phyloP scores from a whole-genome alignment of 2,797 vertebrate genomes.

The Artibeus lituratus region DNA sequence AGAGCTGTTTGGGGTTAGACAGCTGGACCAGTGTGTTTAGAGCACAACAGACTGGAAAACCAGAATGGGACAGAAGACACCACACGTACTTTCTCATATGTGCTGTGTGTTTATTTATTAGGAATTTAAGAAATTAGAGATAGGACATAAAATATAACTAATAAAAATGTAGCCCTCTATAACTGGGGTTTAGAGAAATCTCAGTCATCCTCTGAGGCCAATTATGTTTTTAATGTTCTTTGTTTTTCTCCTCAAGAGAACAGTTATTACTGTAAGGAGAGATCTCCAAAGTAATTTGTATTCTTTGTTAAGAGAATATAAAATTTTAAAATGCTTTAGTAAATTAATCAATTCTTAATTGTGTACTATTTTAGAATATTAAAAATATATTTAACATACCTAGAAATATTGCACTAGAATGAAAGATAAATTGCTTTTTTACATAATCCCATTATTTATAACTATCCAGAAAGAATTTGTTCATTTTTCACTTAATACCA shows the following conservation, averaged over 20 bases:
- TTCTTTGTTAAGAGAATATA: slow-evolving; percentile 57
- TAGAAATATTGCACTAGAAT: slow-evolving; percentile 37
- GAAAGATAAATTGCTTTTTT: slow-evolving; percentile 23
- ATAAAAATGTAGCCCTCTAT: neutral
- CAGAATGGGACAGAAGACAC: neutral
- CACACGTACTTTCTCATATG: neutral
- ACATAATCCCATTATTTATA: slow-evolving; percentile 6
- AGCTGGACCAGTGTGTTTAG: neutral
- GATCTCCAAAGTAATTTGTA: slow-evolving; percentile 47
- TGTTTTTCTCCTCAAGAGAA: slow-evolving; percentile 60
- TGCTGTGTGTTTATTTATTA: neutral
- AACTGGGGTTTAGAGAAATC: slow-evolving; percentile 31
- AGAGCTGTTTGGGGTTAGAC: neutral
- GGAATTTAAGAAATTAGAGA: neutral
- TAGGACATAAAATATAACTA: slow-evolving; percentile 12
- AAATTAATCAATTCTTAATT: slow-evolving; percentile 51
- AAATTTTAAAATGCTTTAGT: slow-evolving; percentile 43
- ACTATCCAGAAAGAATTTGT: slow-evolving; percentile 16
- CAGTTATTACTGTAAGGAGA: slow-evolving; percentile 30
- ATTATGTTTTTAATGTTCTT: slow-evolving; percentile 49
- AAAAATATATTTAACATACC: slow-evolving; percentile 39
- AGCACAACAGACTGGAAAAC: neutral
- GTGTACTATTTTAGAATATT: slow-evolving; percentile 44
- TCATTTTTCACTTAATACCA: slow-evolving; percentile 20
- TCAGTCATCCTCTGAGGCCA: slow-evolving; percentile 35